A percentile compares a stretch with the other conserved stretches of the same genome.
Evolutionary conservation across 2,797 vertebrate genomes (phyloP).

Genomic region (Chaenodraco wilsoni): DNA sequence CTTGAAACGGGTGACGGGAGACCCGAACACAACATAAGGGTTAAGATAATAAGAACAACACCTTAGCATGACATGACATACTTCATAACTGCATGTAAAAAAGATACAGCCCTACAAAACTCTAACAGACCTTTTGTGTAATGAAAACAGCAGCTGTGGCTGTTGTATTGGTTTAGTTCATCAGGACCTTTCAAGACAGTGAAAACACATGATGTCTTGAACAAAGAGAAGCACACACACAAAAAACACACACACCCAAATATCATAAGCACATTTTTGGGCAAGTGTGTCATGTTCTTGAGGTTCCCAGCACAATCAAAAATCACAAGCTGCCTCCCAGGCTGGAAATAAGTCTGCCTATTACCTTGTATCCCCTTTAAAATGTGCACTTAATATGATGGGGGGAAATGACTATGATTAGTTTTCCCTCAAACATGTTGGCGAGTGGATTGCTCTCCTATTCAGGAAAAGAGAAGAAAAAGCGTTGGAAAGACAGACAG

Average conservation of each 20-base stretch:
- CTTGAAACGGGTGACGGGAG: no score
- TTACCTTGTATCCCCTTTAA: constrained; percentile 61
- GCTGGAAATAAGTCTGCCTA: constrained; percentile 54
- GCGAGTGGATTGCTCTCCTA: constrained; percentile 4
- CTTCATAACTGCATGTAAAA: background rate
- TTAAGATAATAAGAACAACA: background rate
- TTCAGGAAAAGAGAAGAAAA: constrained; percentile 7
- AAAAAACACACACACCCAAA: constrained; percentile 17
- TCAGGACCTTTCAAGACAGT: constrained; percentile 32
- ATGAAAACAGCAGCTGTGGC: constrained; percentile 8
- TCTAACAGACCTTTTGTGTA: constrained; percentile 16
- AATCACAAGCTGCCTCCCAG: constrained; percentile 51
- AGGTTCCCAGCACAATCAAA: constrained; percentile 39
- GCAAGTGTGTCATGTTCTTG: constrained; percentile 38
- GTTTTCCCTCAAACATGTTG: constrained; percentile 56
- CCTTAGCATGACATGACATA: background rate
- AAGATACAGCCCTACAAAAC: constrained; percentile 1
- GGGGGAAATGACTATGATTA: constrained; percentile 59
- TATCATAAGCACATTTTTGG: constrained; percentile 28
- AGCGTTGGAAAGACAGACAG: background rate
- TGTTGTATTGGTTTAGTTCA: constrained; percentile 43
- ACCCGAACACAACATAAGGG: background rate
- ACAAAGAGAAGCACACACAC: background rate
- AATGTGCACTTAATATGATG: constrained; percentile 53
- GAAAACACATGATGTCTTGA: constrained; percentile 22